Base-by-base conservation (phyloP, 2,113 vertebrate species). In the Archocentrus centrarchus region DNA sequence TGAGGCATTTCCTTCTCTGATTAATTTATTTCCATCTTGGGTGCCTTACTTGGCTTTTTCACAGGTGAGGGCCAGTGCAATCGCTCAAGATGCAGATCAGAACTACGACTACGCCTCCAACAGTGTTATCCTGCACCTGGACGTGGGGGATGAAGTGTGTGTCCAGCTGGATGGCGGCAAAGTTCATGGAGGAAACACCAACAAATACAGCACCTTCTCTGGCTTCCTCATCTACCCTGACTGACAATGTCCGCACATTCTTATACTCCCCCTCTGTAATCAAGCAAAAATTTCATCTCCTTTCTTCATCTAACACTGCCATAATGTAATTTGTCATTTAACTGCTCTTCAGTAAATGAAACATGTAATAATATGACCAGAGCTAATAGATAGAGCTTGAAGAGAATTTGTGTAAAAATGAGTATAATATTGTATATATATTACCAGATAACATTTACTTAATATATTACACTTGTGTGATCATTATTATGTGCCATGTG, bases 131-230 rank as follows among this genome's bases (percentile, higher is more conserved):
- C 95, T 98, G 66, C 97, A 98, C 84, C 94, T 98, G 88, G 97
- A 98, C 4, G 97, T 97, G 32, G 97, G 97, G 0, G 97, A 98
- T 4, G 97, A 98, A 79, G 97, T 98, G 77, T 98, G 96, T 53
- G 96, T 98, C 50, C 97, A 98, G 89, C 94, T 98, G 88, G 97
- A 98, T 0, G 97, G 97, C 0, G 97, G 97, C 70, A 98, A 98
- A 88, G 97, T 97, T 58, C 97, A 98, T 0, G 97, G 97, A 0
- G 97, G 97, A 55, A 98, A 98, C 93, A 98, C 96, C 93, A 98
- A 98, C 94, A 98, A 98, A 94, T 98, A 98, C 95, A 98, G 97
- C 95, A 98, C 97, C 88, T 98, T 98, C 95, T 98, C 97, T 0
- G 97, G 97, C 85, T 98, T 98, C 94, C 97, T 98, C 92, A 97